These are phyloP conservation scores for Steinernema feltiae DNA, from an alignment of 1,140 invertebrate genomes.

Conservation along the genomic window DNA sequence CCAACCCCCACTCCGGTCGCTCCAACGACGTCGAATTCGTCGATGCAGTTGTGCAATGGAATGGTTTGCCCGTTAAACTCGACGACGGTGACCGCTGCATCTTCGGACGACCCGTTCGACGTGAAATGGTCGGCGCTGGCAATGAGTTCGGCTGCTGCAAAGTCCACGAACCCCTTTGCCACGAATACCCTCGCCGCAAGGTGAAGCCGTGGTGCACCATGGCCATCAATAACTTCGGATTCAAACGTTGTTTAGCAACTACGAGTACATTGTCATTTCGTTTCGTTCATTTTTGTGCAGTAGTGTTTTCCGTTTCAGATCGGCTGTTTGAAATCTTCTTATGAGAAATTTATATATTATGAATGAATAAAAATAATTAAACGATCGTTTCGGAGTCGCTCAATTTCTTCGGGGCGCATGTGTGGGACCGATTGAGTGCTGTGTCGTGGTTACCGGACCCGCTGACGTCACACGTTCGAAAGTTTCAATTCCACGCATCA, in stretches of 20 bases:
- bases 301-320: background rate
- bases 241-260: background rate
- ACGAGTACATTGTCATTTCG: background rate
- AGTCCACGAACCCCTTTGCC: conserved; percentile 23
- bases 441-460: background rate
- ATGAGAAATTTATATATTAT: background rate
- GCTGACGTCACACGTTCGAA: background rate
- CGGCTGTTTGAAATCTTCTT: too few relatives aligned
- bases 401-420: too few relatives aligned
- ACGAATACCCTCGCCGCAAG: background rate
- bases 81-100: background rate
- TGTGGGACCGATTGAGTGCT: too few relatives aligned
- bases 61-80: conserved; percentile 15
- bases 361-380: too few relatives aligned
- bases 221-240: background rate
- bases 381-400: too few relatives aligned
- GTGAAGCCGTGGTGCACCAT: background rate
- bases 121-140: conserved; percentile 42
- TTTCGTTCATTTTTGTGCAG: background rate
- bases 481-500: background rate
- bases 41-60: background rate
- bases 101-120: conserved; percentile 45
- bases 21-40: too few relatives aligned
- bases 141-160: conserved; percentile 16
- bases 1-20: background rate